phyloP scores from a whole-genome alignment of 1,140 invertebrate species.

The Chrysoperla carnea region DNA sequence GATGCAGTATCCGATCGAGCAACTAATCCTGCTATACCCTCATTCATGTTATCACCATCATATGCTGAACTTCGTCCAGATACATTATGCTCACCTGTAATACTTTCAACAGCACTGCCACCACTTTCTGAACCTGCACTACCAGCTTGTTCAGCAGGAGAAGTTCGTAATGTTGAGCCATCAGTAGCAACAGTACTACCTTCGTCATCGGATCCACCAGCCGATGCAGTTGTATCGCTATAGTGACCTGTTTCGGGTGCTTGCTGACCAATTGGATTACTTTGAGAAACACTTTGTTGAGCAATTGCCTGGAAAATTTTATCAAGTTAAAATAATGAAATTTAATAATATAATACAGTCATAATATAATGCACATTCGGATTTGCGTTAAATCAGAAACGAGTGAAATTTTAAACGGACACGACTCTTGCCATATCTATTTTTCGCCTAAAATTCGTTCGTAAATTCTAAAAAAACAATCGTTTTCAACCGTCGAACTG shows the following conservation, averaged over 20 bases:
- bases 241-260: slow-evolving; percentile 35
- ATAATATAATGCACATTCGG: no score
- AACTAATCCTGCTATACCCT: slow-evolving; percentile 19
- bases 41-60: slow-evolving; percentile 40
- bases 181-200: slow-evolving; percentile 86
- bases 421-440: no score
- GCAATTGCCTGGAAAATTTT: slow-evolving; percentile 6
- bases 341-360: slow-evolving; percentile 19
- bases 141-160: slow-evolving; percentile 59
- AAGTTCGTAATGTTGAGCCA: slow-evolving; percentile 77
- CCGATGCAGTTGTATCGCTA: slow-evolving; percentile 65
- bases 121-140: slow-evolving; percentile 66
- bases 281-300: slow-evolving; percentile 11
- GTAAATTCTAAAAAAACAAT: no score
- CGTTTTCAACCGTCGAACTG: no score
- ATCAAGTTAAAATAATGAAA: slow-evolving; percentile 5
- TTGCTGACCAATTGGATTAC: slow-evolving; percentile 10
- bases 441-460: no score
- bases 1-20: slow-evolving; percentile 33
- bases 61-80: slow-evolving; percentile 81
- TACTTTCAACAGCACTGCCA: slow-evolving; percentile 77
- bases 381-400: slow-evolving; percentile 9
- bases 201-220: slow-evolving; percentile 82
- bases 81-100: slow-evolving; percentile 66
- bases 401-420: no score